These are phyloP conservation scores for Anguilla japonica DNA, from an alignment of 2,113 vertebrate species.

Conservation along the genomic window DNA sequence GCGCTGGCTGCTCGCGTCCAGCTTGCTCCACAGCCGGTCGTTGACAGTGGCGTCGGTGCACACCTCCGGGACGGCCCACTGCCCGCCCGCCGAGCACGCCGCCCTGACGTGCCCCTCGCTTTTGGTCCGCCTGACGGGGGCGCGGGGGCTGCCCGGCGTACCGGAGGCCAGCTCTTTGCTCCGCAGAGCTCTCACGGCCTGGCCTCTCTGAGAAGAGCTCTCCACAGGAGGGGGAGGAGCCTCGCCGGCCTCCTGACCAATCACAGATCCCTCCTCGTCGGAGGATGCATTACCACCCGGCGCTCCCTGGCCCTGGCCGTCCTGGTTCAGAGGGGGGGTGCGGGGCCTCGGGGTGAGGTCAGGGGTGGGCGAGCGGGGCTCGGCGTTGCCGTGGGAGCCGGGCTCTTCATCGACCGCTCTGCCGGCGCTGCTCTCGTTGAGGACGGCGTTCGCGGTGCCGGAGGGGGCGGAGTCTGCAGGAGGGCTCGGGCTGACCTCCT, in stretches of 20 bases:
- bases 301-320: constrained; percentile 2
- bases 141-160: constrained; percentile 34
- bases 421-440: constrained; percentile 18
- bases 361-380: constrained; percentile 23
- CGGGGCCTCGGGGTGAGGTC: constrained; percentile 34
- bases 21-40: constrained; percentile 85
- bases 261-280: constrained; percentile 16
- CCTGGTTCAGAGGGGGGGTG: constrained; percentile 17
- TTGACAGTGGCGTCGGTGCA: constrained; percentile 78
- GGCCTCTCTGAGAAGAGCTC: constrained; percentile 19
- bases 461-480: constrained; percentile 24
- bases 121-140: constrained; percentile 66
- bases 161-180: constrained; percentile 31
- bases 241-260: neutral
- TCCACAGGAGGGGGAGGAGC: neutral
- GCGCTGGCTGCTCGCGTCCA: constrained; percentile 74
- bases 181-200: constrained; percentile 45
- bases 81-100: constrained; percentile 28
- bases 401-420: neutral
- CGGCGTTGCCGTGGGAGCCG: constrained; percentile 11
- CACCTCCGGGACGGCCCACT: constrained; percentile 72
- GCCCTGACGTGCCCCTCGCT: constrained; percentile 67
- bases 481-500: constrained; percentile 21
- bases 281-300: neutral
- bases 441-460: neutral